Evolutionary conservation across 2,797 vertebrate species (phyloP), one percentile per base, ranked within the genome.

Genomic region (Oreonectes daqikongensis): DNA sequence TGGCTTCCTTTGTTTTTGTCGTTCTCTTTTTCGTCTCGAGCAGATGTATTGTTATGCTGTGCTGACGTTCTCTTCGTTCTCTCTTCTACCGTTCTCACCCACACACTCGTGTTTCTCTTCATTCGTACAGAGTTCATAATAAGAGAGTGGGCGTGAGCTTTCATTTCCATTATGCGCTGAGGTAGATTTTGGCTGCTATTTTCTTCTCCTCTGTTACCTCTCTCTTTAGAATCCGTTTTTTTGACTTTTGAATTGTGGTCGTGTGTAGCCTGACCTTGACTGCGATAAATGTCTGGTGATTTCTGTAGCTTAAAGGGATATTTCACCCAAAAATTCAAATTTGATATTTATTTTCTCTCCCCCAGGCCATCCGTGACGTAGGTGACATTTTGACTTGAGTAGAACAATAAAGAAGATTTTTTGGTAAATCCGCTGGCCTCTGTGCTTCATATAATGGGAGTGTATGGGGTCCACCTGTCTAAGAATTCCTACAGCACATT

Each of bases 81-180:
- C 75, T 88, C 86, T 91, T 88, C 88, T 88, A 90, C 88, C 87
- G 81, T 79, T 87, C 87, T 88, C 87, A 87, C 87, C 70, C 73
- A 74, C 88, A 90, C 89, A 85, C 84, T 57, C 68, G 44, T 38
- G 59, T 69, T 68, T 61, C 57, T 60, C 46, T 60, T 73, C 77
- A 59, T 61, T 61, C 26, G 44, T 65, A 48, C 70, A 40, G 60
- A 80, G 74, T 79, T 69, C 22, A 61, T 82, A 84, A 82, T 82
- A 74, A 84, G 71, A 38, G 79, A 79, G 83, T 80, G 69, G 83
- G 80, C 38, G 81, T 71, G 63, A 59, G 67, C 71, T 80, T 79
- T 77, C 48, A 75, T 80, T 80, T 77, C 73, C 69, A 78, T 79
- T 79, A 68, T 66, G 40, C n/a, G 14, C 69, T 48, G 73, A 60